A percentile compares a stretch with the other conserved stretches of the same genome.
Conservation (phyloP, 1,140 invertebrate genomes). For the Leguminivora glycinivorella region DNA sequence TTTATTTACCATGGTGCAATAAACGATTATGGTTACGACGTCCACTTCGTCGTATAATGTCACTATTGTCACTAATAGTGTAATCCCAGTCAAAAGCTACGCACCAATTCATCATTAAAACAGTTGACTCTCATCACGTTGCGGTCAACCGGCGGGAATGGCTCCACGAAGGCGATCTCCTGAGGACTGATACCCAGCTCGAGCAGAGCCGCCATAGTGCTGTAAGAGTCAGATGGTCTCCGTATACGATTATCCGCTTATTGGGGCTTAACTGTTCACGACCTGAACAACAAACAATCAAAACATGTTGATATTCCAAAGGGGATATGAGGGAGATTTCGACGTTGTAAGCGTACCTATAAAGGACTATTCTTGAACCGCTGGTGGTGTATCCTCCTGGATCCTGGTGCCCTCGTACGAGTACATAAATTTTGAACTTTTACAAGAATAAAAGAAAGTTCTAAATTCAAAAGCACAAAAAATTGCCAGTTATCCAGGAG, state of each 20-base stretch:
- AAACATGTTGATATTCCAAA: neutral
- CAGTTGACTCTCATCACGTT: conserved; percentile 59
- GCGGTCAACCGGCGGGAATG: conserved; percentile 65
- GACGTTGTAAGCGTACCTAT: too few species aligned
- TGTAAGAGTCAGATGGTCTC: conserved; percentile 81
- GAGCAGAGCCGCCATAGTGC: conserved; percentile 80
- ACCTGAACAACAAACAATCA: neutral
- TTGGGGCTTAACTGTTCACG: conserved; percentile 37
- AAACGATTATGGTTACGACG: too few species aligned
- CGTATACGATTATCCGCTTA: conserved; percentile 81
- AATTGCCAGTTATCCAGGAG: too few species aligned
- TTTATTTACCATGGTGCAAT: too few species aligned
- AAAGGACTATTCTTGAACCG: too few species aligned
- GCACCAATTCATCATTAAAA: conserved; percentile 69
- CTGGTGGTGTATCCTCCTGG: too few species aligned
- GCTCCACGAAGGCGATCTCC: conserved; percentile 79
- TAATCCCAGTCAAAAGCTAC: conserved; percentile 6
- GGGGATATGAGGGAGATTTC: conserved; percentile 63
- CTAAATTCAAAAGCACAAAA: too few species aligned
- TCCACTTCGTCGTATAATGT: too few species aligned
- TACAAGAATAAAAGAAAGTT: too few species aligned
- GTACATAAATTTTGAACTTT: too few species aligned
- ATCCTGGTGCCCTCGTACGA: too few species aligned
- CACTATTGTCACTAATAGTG: too few species aligned
- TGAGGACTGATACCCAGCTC: conserved; percentile 75